Base-by-base conservation (phyloP, 2,797 vertebrate species). In the Sciurus carolinensis region DNA sequence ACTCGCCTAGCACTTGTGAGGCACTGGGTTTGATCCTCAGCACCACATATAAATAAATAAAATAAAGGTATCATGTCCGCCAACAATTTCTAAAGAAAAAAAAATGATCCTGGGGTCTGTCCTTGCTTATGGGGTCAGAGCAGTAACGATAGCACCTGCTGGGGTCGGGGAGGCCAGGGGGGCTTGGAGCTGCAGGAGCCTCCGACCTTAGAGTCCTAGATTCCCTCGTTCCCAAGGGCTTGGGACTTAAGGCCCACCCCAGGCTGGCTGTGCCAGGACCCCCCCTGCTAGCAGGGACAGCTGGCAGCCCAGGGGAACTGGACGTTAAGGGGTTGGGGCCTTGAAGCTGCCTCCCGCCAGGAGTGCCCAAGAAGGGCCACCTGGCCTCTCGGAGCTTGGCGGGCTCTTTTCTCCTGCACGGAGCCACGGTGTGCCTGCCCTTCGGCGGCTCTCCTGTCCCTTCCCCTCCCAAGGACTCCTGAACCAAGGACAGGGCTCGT, bases 141-240 rank as follows among this genome's bases (percentile, higher is more conserved):
- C n/a, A 11, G 36, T 9, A 26, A 28, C 6, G 12, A 11, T 2
- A 28, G 11, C 8, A 1, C 11, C 24, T 20, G 47, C 3, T 47
- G 1, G 7, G 5, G 54, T 1, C 2, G 5, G 44, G 36, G 44
- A 54, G 12, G 13, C 15, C 26, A 36, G 62, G 3, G 54, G 18
- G 28, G 54, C 8, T 3, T 28, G 14, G 76, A 17, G 11, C 12
- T 54, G 7, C 18, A 18, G 69, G n/a, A 18, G 12, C 9, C 30
- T n/a, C 9, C 22, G 67, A 36, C n/a, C n/a, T 0, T 1, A 10
- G 6, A 13, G 20, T 15, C 20, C 52, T 3, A 1, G 0, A 44
- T 36, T 4, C 50, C 50, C 33, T n/a, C 39, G 12, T 24, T 17
- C 17, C n/a, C 28, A 3, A 42, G 64, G 24, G 26, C 42, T 28